A percentile compares a stretch with the other conserved stretches of the same genome.
These are phyloP conservation scores for Mormyrops attenuatus DNA, from an alignment of 2,797 vertebrate genomes.

Conservation along the genomic window DNA sequence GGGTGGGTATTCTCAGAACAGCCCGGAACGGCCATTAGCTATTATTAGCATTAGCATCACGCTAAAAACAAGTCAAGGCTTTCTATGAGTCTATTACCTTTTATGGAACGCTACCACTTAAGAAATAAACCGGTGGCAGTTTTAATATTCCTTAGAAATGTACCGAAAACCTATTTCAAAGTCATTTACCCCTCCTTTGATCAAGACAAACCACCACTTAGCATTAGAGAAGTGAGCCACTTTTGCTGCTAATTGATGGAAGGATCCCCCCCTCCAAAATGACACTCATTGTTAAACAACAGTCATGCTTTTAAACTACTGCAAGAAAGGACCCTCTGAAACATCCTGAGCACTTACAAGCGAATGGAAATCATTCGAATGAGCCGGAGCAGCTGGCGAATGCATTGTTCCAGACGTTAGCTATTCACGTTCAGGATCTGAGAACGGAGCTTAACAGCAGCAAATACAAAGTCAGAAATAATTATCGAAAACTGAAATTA, in stretches of 20 bases:
- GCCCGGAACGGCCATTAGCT: neutral
- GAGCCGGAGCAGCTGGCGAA: neutral
- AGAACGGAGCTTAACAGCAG: neutral
- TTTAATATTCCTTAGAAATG: neutral
- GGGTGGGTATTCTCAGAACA: constrained; percentile 65
- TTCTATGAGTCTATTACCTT: neutral
- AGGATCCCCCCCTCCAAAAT: neutral
- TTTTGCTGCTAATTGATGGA: neutral
- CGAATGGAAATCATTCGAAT: neutral
- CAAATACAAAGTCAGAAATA: neutral
- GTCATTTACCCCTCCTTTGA: neutral
- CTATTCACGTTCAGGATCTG: neutral
- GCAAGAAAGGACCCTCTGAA: neutral
- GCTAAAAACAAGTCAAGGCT: neutral
- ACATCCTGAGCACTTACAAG: neutral
- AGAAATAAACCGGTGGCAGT: neutral
- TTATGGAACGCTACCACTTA: neutral
- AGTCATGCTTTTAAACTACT: constrained; percentile 13
- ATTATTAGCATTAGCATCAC: neutral
- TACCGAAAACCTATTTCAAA: neutral
- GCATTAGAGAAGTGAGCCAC: constrained; percentile 6
- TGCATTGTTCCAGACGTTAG: neutral
- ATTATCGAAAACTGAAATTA: neutral
- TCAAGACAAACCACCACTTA: constrained; percentile 12
- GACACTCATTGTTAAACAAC: constrained; percentile 11